Conservation (phyloP, 2,888 invertebrate genomes). For the Cosmorhoe ocellata region DNA sequence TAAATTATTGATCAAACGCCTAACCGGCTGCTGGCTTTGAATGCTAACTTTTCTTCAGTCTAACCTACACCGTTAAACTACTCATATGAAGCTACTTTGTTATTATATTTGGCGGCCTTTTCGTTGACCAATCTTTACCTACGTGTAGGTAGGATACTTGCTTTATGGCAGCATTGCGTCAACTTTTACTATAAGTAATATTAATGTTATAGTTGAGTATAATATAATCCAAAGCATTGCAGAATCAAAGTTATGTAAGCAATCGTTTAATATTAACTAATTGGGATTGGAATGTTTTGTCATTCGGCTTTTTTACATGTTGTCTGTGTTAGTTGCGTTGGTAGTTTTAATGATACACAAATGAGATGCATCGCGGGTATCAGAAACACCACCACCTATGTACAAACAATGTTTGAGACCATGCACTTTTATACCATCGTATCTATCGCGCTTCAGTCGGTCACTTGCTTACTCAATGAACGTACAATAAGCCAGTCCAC, state of each 20-base stretch:
- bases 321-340: no score
- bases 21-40: neutral
- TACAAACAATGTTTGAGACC: no score
- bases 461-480: no score
- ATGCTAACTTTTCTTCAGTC: neutral
- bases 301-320: constrained; percentile 8
- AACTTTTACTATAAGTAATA: constrained; percentile 28
- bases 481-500: no score
- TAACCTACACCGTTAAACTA: constrained; percentile 1
- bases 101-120: constrained; percentile 26
- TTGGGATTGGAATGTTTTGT: constrained; percentile 27
- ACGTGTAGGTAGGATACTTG: constrained; percentile 28
- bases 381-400: no score
- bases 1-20: constrained; percentile 23
- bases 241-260: constrained; percentile 25
- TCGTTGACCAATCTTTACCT: constrained; percentile 30
- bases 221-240: constrained; percentile 32
- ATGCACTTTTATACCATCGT: no score
- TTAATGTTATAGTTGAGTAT: constrained; percentile 24
- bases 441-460: no score
- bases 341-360: no score
- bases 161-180: constrained; percentile 30
- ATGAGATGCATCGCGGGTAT: no score
- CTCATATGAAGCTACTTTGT: no score
- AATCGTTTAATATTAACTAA: constrained; percentile 21